Conservation (phyloP, 2,888 invertebrate species). For the Oscheius sp. region DNA sequence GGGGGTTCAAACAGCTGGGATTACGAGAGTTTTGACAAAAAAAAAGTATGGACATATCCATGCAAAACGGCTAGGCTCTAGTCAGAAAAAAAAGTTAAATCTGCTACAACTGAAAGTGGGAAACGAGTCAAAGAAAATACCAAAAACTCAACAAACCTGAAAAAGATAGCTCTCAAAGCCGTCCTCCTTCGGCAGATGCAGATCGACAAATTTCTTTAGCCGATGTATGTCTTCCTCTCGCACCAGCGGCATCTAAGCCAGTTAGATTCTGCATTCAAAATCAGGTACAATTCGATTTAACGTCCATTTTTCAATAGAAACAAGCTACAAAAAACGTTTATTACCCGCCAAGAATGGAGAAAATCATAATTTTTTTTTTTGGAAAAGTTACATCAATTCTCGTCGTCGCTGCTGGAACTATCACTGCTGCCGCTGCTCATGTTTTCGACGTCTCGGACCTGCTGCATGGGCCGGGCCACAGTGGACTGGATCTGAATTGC, state of each 20-base stretch:
- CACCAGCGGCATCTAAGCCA: neutral
- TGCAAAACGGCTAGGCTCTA: no score
- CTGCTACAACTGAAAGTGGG: no score
- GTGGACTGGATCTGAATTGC: slow-evolving; percentile 18
- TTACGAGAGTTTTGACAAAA: no score
- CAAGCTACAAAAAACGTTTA: neutral
- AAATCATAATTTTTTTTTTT: slow-evolving; percentile 6
- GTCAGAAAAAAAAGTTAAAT: no score
- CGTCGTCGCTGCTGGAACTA: slow-evolving; percentile 62
- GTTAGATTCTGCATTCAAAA: neutral
- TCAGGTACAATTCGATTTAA: neutral
- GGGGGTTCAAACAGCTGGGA: no score
- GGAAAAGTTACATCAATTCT: slow-evolving; percentile 12
- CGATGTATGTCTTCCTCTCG: neutral
- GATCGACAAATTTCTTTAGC: slow-evolving; percentile 27
- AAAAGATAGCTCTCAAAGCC: slow-evolving; percentile 63
- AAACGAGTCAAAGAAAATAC: neutral
- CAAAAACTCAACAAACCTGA: slow-evolving; percentile 37
- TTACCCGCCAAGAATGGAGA: slow-evolving; percentile 14
- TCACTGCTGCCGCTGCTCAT: slow-evolving; percentile 65
- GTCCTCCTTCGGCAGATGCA: slow-evolving; percentile 39
- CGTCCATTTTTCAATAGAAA: neutral
- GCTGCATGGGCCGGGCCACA: slow-evolving; percentile 8
- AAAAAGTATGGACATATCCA: no score
- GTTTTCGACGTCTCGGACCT: slow-evolving; percentile 44